Conservation (phyloP, 2,888 invertebrate genomes). For the Cantharis lateralis region DNA sequence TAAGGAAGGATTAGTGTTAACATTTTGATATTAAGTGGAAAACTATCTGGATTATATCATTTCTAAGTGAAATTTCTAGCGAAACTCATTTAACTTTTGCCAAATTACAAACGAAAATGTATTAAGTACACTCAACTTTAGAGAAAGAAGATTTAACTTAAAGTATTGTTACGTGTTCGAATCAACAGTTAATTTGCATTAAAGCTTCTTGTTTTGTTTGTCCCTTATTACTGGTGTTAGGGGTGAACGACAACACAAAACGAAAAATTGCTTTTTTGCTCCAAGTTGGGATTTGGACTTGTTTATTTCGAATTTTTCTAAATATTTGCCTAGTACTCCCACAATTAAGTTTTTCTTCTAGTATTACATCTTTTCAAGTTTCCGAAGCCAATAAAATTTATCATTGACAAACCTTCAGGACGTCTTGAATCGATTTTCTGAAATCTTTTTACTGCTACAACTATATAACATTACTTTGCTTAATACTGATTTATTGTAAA, state of each 20-base stretch:
- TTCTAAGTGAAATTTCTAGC: background rate
- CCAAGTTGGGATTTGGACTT: background rate
- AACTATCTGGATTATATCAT: slow-evolving; percentile 4
- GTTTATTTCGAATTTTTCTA: background rate
- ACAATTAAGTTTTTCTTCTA: background rate
- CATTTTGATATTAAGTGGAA: background rate
- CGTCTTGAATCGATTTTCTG: slow-evolving; percentile 10
- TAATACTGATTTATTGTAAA: slow-evolving; percentile 18
- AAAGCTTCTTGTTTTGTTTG: slow-evolving; percentile 8
- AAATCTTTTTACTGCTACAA: slow-evolving; percentile 8
- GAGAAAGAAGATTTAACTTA: background rate
- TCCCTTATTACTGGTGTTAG: slow-evolving; percentile 6
- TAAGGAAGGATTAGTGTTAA: background rate
- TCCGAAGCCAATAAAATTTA: background rate
- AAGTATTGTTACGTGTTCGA: slow-evolving; percentile 6
- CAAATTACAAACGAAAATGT: slow-evolving; percentile 1
- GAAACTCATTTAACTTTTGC: slow-evolving; percentile 7
- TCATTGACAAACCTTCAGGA: slow-evolving; percentile 1
- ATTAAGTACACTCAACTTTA: background rate
- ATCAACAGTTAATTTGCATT: slow-evolving; percentile 16
- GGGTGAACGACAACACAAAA: background rate
- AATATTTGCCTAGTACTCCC: background rate
- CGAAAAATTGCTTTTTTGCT: background rate
- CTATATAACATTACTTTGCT: slow-evolving; percentile 9
- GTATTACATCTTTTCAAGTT: background rate